A percentile compares a stretch with the other conserved stretches of the same genome.
These are phyloP conservation scores for Mesorhabditis spiculigera DNA, from an alignment of 2,888 invertebrate genomes.

Conservation along the genomic window DNA sequence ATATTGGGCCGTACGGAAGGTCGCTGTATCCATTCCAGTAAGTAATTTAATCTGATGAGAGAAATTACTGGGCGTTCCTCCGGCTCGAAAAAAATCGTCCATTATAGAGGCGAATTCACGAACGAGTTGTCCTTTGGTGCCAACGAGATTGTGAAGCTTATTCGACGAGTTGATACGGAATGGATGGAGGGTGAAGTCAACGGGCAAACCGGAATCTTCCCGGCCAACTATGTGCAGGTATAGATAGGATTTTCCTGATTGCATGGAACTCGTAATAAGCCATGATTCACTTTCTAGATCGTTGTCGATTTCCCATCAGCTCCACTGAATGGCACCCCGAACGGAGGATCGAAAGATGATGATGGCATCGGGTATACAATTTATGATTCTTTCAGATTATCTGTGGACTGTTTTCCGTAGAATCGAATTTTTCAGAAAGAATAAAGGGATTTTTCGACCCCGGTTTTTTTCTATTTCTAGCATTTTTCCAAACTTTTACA, in stretches of 20 bases:
- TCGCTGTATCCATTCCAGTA: conserved; percentile 33
- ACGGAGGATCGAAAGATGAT: conserved; percentile 8
- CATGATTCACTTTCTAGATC: conserved; percentile 17
- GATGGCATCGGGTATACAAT: conserved; percentile 11
- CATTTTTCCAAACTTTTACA: too few species aligned
- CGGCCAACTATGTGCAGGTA: conserved; percentile 26
- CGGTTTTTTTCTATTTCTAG: too few species aligned
- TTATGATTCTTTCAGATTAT: not conserved
- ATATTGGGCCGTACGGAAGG: conserved; percentile 28
- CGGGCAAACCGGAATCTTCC: conserved; percentile 29
- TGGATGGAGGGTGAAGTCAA: conserved; percentile 39
- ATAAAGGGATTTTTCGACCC: not conserved
- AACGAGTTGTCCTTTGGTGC: conserved; percentile 44
- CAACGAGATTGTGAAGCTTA: conserved; percentile 40
- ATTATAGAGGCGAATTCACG: conserved; percentile 40
- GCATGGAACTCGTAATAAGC: not conserved
- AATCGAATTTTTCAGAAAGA: not conserved
- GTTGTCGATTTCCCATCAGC: conserved; percentile 25
- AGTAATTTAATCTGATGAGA: conserved; percentile 15
- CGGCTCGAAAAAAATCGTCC: not conserved
- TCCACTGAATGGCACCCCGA: conserved; percentile 11
- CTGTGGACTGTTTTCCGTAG: not conserved
- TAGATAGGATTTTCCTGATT: too few species aligned
- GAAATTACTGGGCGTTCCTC: not conserved
- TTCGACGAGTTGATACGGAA: conserved; percentile 33